Base-by-base conservation (phyloP, 2,888 invertebrate genomes). In the Drosophila meridionalis region DNA sequence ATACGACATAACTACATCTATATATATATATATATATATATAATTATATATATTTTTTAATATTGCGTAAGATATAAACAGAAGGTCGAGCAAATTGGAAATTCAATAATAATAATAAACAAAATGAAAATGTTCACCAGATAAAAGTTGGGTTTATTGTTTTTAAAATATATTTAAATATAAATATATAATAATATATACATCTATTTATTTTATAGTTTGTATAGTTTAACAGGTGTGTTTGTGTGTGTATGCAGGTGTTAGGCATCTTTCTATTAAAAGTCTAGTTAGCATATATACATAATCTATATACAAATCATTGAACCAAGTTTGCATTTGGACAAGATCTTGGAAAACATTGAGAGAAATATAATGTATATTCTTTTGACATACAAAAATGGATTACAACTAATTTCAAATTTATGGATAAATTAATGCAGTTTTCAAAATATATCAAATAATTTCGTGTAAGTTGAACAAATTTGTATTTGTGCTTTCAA, bases 41-140 rank as follows among this genome's bases (percentile, higher is more conserved):
- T 69, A 69, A 68, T 69, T 56, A 42, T 58, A 58, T 34, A 45
- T 58, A 30, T 56, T 87, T 84, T 87, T 67, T 84, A 73, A 69
- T 73, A 81, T 63, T 70, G 72, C 77, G 59, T 80, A 89, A 87
- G 81, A 62, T 57, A 73, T 59, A 3, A 72, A 78, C 45, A 64
- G 45, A 76, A 53, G 43, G 42, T 45, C 52, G 58, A 76, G 64
- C 20, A 57, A 48, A n/a, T 42, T 73, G 56, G 11, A 75, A 71
- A 52, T 69, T 63, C 40, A 82, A 85, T 79, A 87, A 87, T 32
- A 32, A 26, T 20, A 45, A 57, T n/a, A 47, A 26, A 48, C 32
- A 14, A 7, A 85, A n/a, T 0, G n/a, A n/a, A 6, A 59, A 40
- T 65, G 59, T 76, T 76, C 55, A 59, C 47, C 32, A 69, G 50